Conservation (phyloP, 2,113 vertebrate genomes). For the Fregetta grallaria region DNA sequence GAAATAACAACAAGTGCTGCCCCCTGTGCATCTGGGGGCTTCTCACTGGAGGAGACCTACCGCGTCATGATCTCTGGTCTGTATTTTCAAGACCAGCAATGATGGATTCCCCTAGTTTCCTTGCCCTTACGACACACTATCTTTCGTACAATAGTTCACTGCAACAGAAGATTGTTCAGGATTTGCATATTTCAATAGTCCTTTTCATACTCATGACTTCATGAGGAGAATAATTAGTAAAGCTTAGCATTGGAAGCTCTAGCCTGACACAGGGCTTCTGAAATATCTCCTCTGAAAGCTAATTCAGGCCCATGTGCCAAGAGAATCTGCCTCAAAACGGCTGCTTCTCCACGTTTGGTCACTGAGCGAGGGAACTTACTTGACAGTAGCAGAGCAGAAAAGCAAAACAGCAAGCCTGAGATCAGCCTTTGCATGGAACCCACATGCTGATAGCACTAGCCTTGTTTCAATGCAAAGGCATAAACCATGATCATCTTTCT, state of each 20-base stretch:
- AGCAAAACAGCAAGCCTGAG: neutral
- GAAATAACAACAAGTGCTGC: neutral
- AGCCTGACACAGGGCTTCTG: neutral
- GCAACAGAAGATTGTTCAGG: neutral
- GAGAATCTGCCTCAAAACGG: neutral
- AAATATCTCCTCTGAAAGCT: neutral
- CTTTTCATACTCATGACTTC: neutral
- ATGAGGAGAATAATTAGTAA: neutral
- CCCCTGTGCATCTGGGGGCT: neutral
- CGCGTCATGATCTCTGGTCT: rapidly evolving
- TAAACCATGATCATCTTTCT: neutral
- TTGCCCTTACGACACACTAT: neutral
- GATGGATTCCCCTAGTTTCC: neutral
- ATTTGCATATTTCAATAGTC: neutral
- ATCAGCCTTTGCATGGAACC: neutral
- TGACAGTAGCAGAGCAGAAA: neutral
- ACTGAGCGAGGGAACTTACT: neutral
- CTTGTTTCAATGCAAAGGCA: neutral
- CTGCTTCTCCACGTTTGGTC: neutral
- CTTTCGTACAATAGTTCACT: neutral
- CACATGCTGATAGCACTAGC: neutral
- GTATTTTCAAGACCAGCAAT: neutral
- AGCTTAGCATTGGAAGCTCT: neutral
- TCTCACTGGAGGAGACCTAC: neutral
- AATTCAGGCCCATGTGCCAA: neutral